These are phyloP conservation scores for Cephalotes varians DNA, from an alignment of 2,888 invertebrate genomes.

Conservation along the genomic window DNA sequence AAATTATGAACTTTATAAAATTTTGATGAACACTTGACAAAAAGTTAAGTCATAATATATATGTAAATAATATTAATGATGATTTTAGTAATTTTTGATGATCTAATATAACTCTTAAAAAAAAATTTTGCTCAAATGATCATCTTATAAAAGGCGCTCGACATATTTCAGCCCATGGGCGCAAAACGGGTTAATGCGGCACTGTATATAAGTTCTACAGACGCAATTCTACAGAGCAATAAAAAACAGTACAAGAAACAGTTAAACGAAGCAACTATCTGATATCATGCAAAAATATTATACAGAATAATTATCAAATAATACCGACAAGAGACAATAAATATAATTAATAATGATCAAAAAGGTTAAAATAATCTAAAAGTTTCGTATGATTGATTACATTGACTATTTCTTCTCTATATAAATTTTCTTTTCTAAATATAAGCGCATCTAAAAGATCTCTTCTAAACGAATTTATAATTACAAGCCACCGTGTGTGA, in stretches of 20 bases:
- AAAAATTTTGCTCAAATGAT: too few relatives aligned
- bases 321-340: neutral
- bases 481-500: neutral
- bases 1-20: too few relatives aligned
- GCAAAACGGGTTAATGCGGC: too few relatives aligned
- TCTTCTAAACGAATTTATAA: neutral
- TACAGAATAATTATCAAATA: neutral
- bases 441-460: neutral
- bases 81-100: too few relatives aligned
- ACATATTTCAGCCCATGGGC: too few relatives aligned
- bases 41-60: too few relatives aligned
- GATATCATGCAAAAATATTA: slow-evolving; percentile 16
- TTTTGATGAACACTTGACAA: too few relatives aligned
- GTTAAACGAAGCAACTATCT: neutral
- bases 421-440: slow-evolving; percentile 4
- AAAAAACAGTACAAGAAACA: neutral
- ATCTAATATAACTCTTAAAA: too few relatives aligned
- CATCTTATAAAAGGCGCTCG: too few relatives aligned
- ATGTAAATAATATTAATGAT: too few relatives aligned
- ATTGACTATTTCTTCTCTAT: neutral
- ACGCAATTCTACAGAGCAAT: too few relatives aligned
- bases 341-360: neutral
- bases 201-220: slow-evolving; percentile 19
- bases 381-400: neutral
- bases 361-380: neutral